Evolutionary conservation across 2,888 invertebrate genomes (phyloP).

Genomic region (Catocala fraxini): DNA sequence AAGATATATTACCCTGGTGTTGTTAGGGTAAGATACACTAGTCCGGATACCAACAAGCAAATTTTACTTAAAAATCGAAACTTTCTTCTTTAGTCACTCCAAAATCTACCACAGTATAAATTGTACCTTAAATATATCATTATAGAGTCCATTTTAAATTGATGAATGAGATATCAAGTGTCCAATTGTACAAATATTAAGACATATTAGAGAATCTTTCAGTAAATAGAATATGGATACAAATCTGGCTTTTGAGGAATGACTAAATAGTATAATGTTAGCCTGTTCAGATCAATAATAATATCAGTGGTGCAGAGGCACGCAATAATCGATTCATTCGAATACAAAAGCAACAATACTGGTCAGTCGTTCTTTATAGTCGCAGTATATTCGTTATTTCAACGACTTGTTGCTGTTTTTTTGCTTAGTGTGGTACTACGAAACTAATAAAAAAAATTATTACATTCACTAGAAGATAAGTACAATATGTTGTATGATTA

Average conservation of each 20-base stretch:
- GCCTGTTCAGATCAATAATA: not conserved
- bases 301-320: too few species aligned
- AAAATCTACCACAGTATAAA: constrained; percentile 42
- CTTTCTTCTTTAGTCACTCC: constrained; percentile 4
- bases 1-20: too few species aligned
- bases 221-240: constrained; percentile 4
- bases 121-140: constrained; percentile 28
- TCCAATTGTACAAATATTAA: constrained; percentile 43
- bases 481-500: not conserved
- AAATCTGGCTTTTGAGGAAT: not conserved
- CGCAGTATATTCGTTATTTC: constrained; percentile 30
- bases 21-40: constrained; percentile 5
- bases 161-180: constrained; percentile 22
- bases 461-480: not conserved
- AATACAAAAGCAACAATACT: too few species aligned
- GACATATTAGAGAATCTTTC: constrained; percentile 21
- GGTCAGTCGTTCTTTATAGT: constrained; percentile 3
- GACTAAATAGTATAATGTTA: constrained; percentile 1
- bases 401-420: constrained; percentile 39
- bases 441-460: not conserved
- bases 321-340: too few species aligned
- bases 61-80: not conserved
- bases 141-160: constrained; percentile 37
- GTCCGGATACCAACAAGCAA: constrained; percentile 4
- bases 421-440: constrained; percentile 26